These are phyloP conservation scores for Rhagophthalmus giganteus DNA, from an alignment of 2,888 invertebrate genomes.

Conservation along the genomic window DNA sequence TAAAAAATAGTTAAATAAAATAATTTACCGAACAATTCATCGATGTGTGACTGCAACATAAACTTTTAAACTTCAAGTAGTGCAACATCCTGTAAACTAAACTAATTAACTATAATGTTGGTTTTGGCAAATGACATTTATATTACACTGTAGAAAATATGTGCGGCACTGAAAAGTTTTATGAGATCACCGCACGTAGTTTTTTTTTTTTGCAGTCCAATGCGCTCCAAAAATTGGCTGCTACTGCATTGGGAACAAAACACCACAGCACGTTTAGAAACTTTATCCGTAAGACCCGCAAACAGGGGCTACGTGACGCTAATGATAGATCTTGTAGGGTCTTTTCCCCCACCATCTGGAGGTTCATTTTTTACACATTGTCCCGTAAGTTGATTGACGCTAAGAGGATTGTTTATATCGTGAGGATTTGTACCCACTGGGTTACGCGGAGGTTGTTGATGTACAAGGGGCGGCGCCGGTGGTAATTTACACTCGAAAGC, in stretches of 20 bases:
- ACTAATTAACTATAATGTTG: constrained; percentile 47
- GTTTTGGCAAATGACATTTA: constrained; percentile 59
- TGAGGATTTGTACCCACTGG: constrained; percentile 91
- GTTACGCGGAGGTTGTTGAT: constrained; percentile 63
- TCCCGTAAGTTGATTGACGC: constrained; percentile 86
- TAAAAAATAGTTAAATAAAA: background rate
- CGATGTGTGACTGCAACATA: constrained; percentile 13
- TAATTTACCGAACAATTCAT: too few relatives aligned
- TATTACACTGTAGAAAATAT: constrained; percentile 55
- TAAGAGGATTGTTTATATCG: constrained; percentile 89
- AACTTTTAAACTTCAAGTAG: too few relatives aligned
- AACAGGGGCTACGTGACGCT: constrained; percentile 54
- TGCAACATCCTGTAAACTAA: constrained; percentile 24
- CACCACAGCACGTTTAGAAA: constrained; percentile 6
- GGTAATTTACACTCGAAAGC: constrained; percentile 53
- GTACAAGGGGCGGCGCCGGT: constrained; percentile 54
- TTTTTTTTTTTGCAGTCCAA: constrained; percentile 6
- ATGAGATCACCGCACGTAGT: constrained; percentile 50
- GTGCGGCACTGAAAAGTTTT: constrained; percentile 44
- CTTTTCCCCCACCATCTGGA: constrained; percentile 50
- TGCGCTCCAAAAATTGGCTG: constrained; percentile 1
- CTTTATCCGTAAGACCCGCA: too few relatives aligned
- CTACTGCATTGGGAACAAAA: constrained; percentile 8
- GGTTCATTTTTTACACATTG: constrained; percentile 58
- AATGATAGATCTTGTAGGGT: constrained; percentile 53